Evolutionary conservation across 2,797 vertebrate species (phyloP), one percentile per base, ranked within the genome.

Genomic region (Peromyscus attwateri): DNA sequence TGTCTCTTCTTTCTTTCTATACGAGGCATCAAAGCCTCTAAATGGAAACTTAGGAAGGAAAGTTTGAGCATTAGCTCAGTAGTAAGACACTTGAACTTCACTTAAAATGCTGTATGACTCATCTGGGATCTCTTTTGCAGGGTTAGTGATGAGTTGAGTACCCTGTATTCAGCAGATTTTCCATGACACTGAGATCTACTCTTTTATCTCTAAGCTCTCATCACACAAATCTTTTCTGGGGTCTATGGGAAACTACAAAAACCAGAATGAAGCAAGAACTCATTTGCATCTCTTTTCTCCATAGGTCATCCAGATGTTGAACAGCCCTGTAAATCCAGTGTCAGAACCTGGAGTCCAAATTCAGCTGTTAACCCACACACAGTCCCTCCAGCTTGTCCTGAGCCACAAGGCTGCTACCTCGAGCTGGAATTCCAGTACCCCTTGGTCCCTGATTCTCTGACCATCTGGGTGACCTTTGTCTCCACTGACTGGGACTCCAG

Each of bases 271-370:
- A 94, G n/a, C 23, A 70, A 68, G 34, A 96, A 57, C 79, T 97
- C 37, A 96, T 71, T 71, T 17, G 62, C 46, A 92, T 62, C 17
- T 95, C 62, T 96, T 77, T 98, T 93, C 79, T 89, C 92, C 99
- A 13, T 70, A 98, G 99, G 99, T 49, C 99, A 99, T 90, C 99
- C 99, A 90, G 99, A 99, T 6, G 99, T 99, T 77, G 99, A 99
- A 97, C 99, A 99, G 97, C 99, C 99, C 6, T 99, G 99, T 94
- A 99, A 99, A 97, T 99, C 99, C 97, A 99, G 99, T 2, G 99
- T 99, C 57, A 99, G 99, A 85, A 99, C 99, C 0, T 99, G 99
- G 99, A 99, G 99, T 88, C 99, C 99, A 84, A 99, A 99, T 94
- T 99, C 99, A 0, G 99, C 99, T 0, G 98, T 99, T 92, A 98